phyloP scores from a whole-genome alignment of 2,888 invertebrate species.

The Acleris laterana region DNA sequence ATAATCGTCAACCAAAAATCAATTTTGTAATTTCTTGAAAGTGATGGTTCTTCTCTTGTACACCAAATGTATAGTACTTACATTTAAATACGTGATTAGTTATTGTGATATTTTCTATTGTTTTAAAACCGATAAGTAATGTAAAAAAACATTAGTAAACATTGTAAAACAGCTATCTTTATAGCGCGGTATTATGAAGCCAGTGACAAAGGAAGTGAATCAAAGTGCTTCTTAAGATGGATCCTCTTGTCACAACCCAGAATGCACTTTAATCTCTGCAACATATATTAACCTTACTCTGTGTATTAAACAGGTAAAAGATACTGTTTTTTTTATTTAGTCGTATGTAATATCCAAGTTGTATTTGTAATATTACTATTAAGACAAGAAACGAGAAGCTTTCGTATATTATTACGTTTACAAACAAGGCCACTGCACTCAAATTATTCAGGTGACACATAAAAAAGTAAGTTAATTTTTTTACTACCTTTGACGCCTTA shows the following conservation, averaged over 20 bases:
- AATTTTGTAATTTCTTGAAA: too few relatives aligned
- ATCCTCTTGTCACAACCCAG: not conserved
- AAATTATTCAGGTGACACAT: constrained; percentile 25
- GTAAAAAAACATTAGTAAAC: not conserved
- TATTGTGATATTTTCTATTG: too few relatives aligned
- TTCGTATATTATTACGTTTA: not conserved
- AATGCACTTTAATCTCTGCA: constrained; percentile 6
- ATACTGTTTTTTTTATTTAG: too few relatives aligned
- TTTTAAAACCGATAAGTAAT: too few relatives aligned
- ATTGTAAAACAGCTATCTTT: not conserved
- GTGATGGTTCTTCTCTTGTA: too few relatives aligned
- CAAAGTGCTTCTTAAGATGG: constrained; percentile 1
- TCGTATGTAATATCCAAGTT: too few relatives aligned
- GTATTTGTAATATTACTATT: too few relatives aligned
- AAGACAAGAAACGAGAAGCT: not conserved
- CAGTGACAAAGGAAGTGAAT: constrained; percentile 2
- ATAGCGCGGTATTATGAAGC: not conserved
- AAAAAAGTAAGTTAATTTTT: constrained; percentile 17
- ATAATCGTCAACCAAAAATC: too few relatives aligned
- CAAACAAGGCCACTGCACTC: constrained; percentile 1
- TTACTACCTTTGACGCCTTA: constrained; percentile 25
- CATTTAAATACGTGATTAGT: too few relatives aligned
- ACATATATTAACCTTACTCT: not conserved
- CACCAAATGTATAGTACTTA: too few relatives aligned
- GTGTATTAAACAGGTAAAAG: too few relatives aligned